Evolutionary conservation across 1,140 invertebrate species (phyloP).

Genomic region (Euura lappo): DNA sequence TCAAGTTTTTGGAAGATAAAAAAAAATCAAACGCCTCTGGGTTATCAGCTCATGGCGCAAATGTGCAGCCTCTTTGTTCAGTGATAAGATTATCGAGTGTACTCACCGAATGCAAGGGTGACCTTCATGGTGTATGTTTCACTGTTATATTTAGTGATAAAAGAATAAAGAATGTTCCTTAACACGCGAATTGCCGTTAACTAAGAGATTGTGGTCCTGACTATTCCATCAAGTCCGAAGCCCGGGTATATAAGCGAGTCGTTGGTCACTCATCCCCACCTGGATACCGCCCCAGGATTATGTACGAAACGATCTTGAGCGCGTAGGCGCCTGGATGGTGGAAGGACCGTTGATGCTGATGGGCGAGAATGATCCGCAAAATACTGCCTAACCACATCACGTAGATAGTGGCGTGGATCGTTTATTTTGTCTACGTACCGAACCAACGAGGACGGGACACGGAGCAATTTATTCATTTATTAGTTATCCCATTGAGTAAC

Average conservation of each 20-base stretch:
- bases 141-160: background rate
- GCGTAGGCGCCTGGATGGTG: background rate
- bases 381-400: background rate
- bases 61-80: too few species aligned
- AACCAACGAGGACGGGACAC: background rate
- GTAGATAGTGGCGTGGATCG: background rate
- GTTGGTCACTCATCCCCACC: background rate
- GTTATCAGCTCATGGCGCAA: too few species aligned
- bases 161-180: background rate
- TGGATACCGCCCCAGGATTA: background rate
- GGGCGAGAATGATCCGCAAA: constrained; percentile 6
- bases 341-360: background rate
- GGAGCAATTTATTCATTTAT: background rate
- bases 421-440: background rate
- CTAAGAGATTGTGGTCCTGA: constrained; percentile 1
- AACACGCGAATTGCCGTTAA: constrained; percentile 2
- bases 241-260: background rate
- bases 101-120: constrained; percentile 30
- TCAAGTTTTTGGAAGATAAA: background rate
- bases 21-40: background rate
- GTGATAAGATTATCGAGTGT: too few species aligned
- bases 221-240: background rate
- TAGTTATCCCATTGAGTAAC: background rate
- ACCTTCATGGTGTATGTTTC: constrained; percentile 23
- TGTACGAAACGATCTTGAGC: background rate